Evolutionary conservation across 64 coral and sea anemone genomes (phyloP).

Genomic region (Pachyseris speciosa): DNA sequence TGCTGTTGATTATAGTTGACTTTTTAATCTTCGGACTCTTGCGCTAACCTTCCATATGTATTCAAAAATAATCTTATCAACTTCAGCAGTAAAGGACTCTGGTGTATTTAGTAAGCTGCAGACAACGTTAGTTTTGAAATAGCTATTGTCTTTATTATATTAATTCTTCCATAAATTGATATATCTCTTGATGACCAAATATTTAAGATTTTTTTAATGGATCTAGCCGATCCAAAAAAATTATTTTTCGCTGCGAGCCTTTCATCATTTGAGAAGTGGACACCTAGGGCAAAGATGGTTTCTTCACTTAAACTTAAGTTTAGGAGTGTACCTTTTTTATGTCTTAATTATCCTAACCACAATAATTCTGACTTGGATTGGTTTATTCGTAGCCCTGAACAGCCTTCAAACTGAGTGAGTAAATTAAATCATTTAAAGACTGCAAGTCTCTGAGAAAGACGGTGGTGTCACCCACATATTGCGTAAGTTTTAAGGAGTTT

Average conservation of each 20-base stretch:
- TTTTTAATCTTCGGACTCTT: background rate
- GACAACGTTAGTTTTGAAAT: slow-evolving; percentile 4
- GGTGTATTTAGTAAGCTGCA: background rate
- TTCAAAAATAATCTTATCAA: background rate
- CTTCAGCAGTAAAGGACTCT: background rate
- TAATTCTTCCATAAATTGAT: background rate
- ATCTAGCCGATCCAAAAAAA: background rate
- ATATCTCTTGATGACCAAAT: slow-evolving; percentile 21
- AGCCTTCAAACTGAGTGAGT: background rate
- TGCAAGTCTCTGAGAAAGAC: background rate
- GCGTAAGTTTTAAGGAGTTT: background rate
- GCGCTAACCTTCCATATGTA: background rate
- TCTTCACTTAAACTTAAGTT: background rate
- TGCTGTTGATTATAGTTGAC: background rate
- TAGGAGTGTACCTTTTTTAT: background rate
- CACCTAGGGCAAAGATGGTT: background rate
- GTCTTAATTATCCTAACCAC: background rate
- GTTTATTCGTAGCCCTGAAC: background rate
- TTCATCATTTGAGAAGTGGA: background rate
- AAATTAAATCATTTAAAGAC: background rate
- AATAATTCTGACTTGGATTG: background rate
- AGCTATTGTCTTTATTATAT: slow-evolving; percentile 5
- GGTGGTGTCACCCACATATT: background rate
- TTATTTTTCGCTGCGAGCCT: background rate
- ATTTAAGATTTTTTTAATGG: background rate